Base-by-base conservation (phyloP, 2,797 vertebrate species). In the Syngnathus rostellatus region DNA sequence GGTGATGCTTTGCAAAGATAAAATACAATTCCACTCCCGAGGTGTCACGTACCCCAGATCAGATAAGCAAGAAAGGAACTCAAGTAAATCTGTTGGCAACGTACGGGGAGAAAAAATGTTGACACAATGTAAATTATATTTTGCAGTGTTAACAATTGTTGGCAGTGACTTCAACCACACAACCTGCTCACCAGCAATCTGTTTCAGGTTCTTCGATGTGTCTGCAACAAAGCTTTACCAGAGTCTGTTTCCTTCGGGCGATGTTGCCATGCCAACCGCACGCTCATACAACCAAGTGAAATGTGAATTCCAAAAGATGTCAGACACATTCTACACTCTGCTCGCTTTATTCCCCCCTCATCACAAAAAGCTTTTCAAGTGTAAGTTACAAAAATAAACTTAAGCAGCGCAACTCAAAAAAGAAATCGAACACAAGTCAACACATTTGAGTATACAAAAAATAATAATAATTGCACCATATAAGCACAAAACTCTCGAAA, bases 241-340 rank as follows among this genome's bases (percentile, higher is more conserved):
- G 39, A 45, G 11, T 5, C 41, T 17, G 14, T 31, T 46, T 21
- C 21, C 45, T 62, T 25, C 3, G 21, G 60, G 41, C 2, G 7
- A 25, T 37, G 60, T 62, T 46, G 60, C 60, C 60, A 62, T 62
- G 43, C 41, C 60, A 62, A 62, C 60, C 21, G 31, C 41, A 62
- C 17, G 41, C 60, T 16, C 60, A 1, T 55, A 55, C 53, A 55
- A 55, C 23, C 23, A 23, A 31, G 31, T 16, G 12, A 25, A 37
- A 57, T 57, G 54, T 55, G n/a, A 53, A 53, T 54, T 21, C 11
- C 12, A 23, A 37, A 25, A 31, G 10, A 54, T 12, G 23, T 25
- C 53, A 54, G 51, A 53, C 2, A 54, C 51, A 60, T 40, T 60
- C 58, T 40, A 8, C 31, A 31, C 8, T 43, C 19, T 40, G 4